Base-by-base conservation (phyloP, 1,140 invertebrate species). In the Rhyacophila brunnea region DNA sequence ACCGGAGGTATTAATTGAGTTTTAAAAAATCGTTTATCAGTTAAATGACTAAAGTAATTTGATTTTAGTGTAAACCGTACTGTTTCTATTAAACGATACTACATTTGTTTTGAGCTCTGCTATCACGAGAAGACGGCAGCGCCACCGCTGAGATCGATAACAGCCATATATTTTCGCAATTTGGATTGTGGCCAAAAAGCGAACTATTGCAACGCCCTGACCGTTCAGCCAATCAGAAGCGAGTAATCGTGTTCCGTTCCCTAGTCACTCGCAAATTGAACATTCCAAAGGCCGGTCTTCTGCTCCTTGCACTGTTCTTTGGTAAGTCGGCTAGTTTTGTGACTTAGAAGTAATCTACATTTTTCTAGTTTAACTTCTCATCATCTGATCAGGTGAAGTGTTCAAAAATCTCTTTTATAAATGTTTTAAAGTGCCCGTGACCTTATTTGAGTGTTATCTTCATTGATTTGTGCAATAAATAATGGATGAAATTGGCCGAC, bases 241-340 rank as follows among this genome's bases (percentile, higher is more conserved):
- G 42, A 47, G 45, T 35, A 47, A 46, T 59, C 51, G 68, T 75
- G 71, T 70, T 77, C 75, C 72, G 74, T 74, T 72, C 19, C 11
- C 46, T 20, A 20, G 71, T 68, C 79, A 80, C 75, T 84, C 79
- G 77, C 71, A 74, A 78, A 78, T 80, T 78, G 76, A 80, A 83
- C 81, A 83, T 84, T 83, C 81, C 83, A 83, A 82, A 81, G 80
- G 78, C 80, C 78, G 80, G 78, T 83, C 77, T 75, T 72, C 77
- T 80, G 73, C 78, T 76, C 78, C 70, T 80, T 74, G 77, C 55
- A 57, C 80, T 82, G 79, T 79, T 83, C 79, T 81, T 82, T 81
- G 83, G 83, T 85, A 82, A 84, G 82, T 82, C 68, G 56, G 71
- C 67, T 69, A 69, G 47, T 54, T 70, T 73, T 60, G 69, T 69